Percentiles rank a stretch among this genome's conserved stretches.
Evolutionary conservation across 2,888 invertebrate species (phyloP).

Genomic region (Cheilosia vulpina): DNA sequence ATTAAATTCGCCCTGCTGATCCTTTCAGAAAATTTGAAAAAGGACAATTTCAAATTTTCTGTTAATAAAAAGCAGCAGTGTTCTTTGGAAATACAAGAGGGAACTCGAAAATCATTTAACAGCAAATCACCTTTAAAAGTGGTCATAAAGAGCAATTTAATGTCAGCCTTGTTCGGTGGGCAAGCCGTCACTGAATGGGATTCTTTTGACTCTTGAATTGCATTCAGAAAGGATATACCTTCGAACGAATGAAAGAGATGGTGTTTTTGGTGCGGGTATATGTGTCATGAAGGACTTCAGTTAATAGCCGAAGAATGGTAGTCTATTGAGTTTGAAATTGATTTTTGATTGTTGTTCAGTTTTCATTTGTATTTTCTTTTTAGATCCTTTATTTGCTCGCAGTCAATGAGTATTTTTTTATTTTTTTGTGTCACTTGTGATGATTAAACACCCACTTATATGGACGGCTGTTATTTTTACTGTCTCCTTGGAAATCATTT

Average conservation of each 20-base stretch:
- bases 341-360: slow-evolving; percentile 78
- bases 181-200: slow-evolving; percentile 54
- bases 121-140: slow-evolving; percentile 77
- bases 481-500: slow-evolving; percentile 39
- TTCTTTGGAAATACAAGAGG: slow-evolving; percentile 44
- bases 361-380: slow-evolving; percentile 66
- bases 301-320: slow-evolving; percentile 77
- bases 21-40: slow-evolving; percentile 49
- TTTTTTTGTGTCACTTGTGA: slow-evolving; percentile 47
- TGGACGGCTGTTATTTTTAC: slow-evolving; percentile 33
- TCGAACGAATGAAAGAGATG: not conserved
- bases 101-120: slow-evolving; percentile 76
- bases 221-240: slow-evolving; percentile 33
- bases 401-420: slow-evolving; percentile 49
- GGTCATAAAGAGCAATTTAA: slow-evolving; percentile 76
- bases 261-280: slow-evolving; percentile 29
- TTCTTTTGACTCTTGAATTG: slow-evolving; percentile 67
- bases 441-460: slow-evolving; percentile 61
- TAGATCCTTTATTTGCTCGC: slow-evolving; percentile 48
- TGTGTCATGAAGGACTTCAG: slow-evolving; percentile 69
- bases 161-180: slow-evolving; percentile 70
- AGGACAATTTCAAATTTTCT: slow-evolving; percentile 32
- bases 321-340: slow-evolving; percentile 77
- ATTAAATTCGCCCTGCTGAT: slow-evolving; percentile 73
- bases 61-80: slow-evolving; percentile 50